Evolutionary conservation across 2,113 vertebrate genomes (phyloP), one percentile per base, ranked within the genome.

Genomic region (Panthera leo): DNA sequence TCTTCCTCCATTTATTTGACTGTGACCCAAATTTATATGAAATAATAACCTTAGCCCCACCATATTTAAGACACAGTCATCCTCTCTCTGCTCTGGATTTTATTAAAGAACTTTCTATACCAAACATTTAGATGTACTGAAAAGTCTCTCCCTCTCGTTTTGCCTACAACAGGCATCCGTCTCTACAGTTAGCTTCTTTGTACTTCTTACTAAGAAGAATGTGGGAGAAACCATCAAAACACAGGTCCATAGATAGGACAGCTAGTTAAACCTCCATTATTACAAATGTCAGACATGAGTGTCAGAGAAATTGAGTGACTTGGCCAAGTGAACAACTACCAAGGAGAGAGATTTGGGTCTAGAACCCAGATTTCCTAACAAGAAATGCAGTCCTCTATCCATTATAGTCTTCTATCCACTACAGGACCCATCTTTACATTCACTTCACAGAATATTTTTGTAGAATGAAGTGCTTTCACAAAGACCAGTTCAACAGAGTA

Each of bases 401-500:
- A 29, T 71, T 58, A 70, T 25, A 70, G 14, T 78, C 34, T 48
- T 61, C n/a, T 34, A 19, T 86, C 45, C 45, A 65, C 87, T 63
- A 58, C 8, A 31, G 13, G 36, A 68, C 15, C 92, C 23, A 61
- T 19, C 42, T 65, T 93, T 34, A 48, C 5, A 25, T 45, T 92
- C 34, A 88, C 12, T 67, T 90, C 45, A 25, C 18, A 86, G n/a
- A 80, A 58, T 88, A 48, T 55, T 25, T 87, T 80, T 90, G 34
- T 94, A 75, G 67, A 93, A 85, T 75, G 42, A 13, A 83, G 18
- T 89, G 11, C 13, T 96, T 97, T 88, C 42, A 82, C 45, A 15
- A n/a, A 95, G 11, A 95, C 78, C 0, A n/a, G 6, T 71, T 96
- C 13, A 89, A 85, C 25, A 70, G 31, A 89, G 1, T 29, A 3